A percentile compares a stretch with the other conserved stretches of the same genome.
Conservation (phyloP, 1,140 invertebrate species). For the Drusus annulatus region DNA sequence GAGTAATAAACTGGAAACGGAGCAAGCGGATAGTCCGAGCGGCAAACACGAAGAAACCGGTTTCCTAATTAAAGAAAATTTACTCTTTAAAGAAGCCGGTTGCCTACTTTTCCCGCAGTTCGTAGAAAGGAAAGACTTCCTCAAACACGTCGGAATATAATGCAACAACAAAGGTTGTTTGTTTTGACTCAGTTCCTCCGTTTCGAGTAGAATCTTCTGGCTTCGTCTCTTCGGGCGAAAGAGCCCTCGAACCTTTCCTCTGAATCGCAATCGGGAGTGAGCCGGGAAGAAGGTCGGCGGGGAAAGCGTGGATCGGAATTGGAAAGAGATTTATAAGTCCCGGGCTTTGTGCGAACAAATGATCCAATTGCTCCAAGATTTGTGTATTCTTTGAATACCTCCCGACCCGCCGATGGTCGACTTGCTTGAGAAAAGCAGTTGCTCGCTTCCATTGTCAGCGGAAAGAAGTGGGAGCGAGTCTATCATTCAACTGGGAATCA, state of each 20-base stretch:
- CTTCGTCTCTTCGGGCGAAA: no score
- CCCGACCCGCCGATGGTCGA: no score
- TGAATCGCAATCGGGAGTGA: no score
- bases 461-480: not conserved
- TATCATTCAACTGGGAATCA: no score
- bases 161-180: not conserved
- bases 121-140: not conserved
- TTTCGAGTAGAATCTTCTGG: no score
- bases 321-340: slow-evolving; percentile 17
- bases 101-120: not conserved
- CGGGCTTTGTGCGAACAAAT: slow-evolving; percentile 6
- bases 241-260: no score
- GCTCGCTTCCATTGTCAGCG: not conserved
- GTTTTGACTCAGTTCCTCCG: no score
- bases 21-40: not conserved
- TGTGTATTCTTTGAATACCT: not conserved
- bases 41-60: no score
- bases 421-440: not conserved
- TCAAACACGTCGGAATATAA: not conserved
- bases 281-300: not conserved
- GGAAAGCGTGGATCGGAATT: not conserved
- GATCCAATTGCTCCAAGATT: slow-evolving; percentile 13
- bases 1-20: not conserved
- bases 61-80: no score
- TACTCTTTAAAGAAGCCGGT: no score